Percentiles rank a stretch among this genome's conserved stretches.
These are phyloP conservation scores for Copidosoma floridanum DNA, from an alignment of 1,140 invertebrate species.

Conservation along the genomic window DNA sequence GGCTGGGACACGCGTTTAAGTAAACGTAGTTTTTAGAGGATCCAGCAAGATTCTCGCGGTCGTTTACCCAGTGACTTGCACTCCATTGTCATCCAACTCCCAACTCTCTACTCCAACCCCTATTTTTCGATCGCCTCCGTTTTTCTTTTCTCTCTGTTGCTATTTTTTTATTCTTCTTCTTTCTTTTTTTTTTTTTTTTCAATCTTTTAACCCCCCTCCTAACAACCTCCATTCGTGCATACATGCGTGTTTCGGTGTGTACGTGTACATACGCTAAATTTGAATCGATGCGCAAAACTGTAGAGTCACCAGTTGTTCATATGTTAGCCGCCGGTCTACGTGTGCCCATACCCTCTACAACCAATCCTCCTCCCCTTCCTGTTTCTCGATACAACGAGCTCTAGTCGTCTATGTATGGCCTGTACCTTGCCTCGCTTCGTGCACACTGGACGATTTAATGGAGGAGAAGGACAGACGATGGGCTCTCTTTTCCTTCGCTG, in stretches of 20 bases:
- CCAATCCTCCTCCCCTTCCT: neutral
- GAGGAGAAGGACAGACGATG: neutral
- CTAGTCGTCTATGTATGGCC: too few species aligned
- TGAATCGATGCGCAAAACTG: slow-evolving; percentile 52
- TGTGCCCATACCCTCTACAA: neutral
- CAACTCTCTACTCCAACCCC: slow-evolving; percentile 32
- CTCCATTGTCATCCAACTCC: slow-evolving; percentile 47
- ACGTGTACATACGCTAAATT: slow-evolving; percentile 45
- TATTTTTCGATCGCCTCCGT: slow-evolving; percentile 19
- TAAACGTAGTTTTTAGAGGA: slow-evolving; percentile 50
- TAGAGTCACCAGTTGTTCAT: slow-evolving; percentile 53
- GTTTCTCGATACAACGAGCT: too few species aligned
- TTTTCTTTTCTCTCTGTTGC: slow-evolving; percentile 21
- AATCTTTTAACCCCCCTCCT: slow-evolving; percentile 19
- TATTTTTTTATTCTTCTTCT: slow-evolving; percentile 35
- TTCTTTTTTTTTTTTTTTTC: slow-evolving; percentile 40
- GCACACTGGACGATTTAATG: too few species aligned
- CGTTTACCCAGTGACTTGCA: slow-evolving; percentile 59
- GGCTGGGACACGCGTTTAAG: slow-evolving; percentile 34
- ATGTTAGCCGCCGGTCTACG: slow-evolving; percentile 48
- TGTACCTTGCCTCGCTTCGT: too few species aligned
- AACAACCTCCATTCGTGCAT: neutral
- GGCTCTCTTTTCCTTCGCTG: too few species aligned
- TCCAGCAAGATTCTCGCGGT: slow-evolving; percentile 48
- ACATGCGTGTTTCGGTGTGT: slow-evolving; percentile 10